Percentiles rank a stretch among this genome's conserved stretches.
phyloP scores from a whole-genome alignment of 2,797 vertebrate genomes.

The Sebastes minor region DNA sequence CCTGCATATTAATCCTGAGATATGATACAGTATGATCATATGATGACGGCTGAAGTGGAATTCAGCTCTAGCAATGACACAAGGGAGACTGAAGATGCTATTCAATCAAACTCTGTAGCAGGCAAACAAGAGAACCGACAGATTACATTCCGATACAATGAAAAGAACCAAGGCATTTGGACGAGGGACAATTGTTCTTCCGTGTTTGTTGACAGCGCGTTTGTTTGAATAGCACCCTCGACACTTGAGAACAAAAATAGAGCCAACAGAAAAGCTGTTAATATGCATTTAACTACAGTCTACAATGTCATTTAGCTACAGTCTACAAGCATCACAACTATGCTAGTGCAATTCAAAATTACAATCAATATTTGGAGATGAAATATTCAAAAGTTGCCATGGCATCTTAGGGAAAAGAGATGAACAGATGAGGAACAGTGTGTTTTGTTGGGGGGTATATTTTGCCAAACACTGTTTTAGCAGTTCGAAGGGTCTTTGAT shows the following conservation, averaged over 20 bases:
- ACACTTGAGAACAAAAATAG: slow-evolving; percentile 70
- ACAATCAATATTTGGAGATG: slow-evolving; percentile 77
- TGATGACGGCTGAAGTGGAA: slow-evolving; percentile 66
- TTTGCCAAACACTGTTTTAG: slow-evolving; percentile 68
- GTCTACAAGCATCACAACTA: slow-evolving; percentile 81
- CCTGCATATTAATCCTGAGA: slow-evolving; percentile 62
- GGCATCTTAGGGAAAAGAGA: slow-evolving; percentile 73
- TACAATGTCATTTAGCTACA: slow-evolving; percentile 71
- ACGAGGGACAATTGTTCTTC: slow-evolving; percentile 53
- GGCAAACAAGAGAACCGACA: slow-evolving; percentile 64
- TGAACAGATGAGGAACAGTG: slow-evolving; percentile 55
- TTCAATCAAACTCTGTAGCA: slow-evolving; percentile 72
- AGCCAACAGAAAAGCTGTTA: slow-evolving; percentile 76
- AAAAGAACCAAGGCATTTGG: slow-evolving; percentile 51
- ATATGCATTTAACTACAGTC: slow-evolving; percentile 74
- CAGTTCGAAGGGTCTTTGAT: slow-evolving; percentile 56
- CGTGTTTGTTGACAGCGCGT: slow-evolving; percentile 59
- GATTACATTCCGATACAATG: slow-evolving; percentile 38
- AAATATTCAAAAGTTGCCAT: slow-evolving; percentile 83
- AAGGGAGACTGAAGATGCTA: slow-evolving; percentile 74
- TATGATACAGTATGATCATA: slow-evolving; percentile 57
- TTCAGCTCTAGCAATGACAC: slow-evolving; percentile 77
- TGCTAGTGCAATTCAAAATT: slow-evolving; percentile 66
- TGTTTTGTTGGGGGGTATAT: slow-evolving; percentile 37
- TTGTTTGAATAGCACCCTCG: slow-evolving; percentile 78